These are phyloP conservation scores for Acarapis woodi DNA, from an alignment of 1,140 invertebrate genomes.

Conservation along the genomic window DNA sequence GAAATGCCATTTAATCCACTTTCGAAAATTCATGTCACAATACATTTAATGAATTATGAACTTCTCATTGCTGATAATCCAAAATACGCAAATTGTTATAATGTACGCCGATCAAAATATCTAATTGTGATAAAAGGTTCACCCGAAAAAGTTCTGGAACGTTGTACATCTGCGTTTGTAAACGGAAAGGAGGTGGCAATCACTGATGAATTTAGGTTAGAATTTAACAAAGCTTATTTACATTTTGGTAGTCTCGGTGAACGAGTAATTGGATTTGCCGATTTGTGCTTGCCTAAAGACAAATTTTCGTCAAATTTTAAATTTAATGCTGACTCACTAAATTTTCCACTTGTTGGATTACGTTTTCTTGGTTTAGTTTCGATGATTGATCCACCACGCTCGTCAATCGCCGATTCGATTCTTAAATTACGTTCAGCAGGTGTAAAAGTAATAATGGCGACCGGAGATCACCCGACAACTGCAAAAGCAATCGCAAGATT, in stretches of 20 bases:
- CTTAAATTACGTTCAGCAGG: constrained; percentile 15
- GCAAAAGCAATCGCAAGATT: constrained; percentile 98
- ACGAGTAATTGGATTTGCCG: constrained; percentile 22
- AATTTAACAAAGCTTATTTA: constrained; percentile 26
- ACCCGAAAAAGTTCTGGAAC: constrained; percentile 83
- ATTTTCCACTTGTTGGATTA: constrained; percentile 17
- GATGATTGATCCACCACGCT: constrained; percentile 17
- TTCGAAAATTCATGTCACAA: constrained; percentile 23
- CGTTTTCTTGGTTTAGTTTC: constrained; percentile 20
- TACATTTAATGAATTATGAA: constrained; percentile 9
- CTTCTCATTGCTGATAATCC: neutral
- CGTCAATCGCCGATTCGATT: constrained; percentile 16
- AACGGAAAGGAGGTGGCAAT: constrained; percentile 1
- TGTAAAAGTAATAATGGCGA: constrained; percentile 30
- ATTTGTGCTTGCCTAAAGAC: constrained; percentile 13
- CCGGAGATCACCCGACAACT: constrained; percentile 87
- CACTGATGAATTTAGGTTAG: constrained; percentile 11
- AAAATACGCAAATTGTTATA: constrained; percentile 39
- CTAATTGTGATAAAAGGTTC: constrained; percentile 97
- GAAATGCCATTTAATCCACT: constrained; percentile 22
- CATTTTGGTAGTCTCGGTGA: constrained; percentile 28
- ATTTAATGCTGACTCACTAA: constrained; percentile 17
- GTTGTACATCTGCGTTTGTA: constrained; percentile 26
- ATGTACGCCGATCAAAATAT: no score
- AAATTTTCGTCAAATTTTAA: constrained; percentile 16